Evolutionary conservation across 2,113 vertebrate species (phyloP).

Genomic region (Entosphenus tridentatus): DNA sequence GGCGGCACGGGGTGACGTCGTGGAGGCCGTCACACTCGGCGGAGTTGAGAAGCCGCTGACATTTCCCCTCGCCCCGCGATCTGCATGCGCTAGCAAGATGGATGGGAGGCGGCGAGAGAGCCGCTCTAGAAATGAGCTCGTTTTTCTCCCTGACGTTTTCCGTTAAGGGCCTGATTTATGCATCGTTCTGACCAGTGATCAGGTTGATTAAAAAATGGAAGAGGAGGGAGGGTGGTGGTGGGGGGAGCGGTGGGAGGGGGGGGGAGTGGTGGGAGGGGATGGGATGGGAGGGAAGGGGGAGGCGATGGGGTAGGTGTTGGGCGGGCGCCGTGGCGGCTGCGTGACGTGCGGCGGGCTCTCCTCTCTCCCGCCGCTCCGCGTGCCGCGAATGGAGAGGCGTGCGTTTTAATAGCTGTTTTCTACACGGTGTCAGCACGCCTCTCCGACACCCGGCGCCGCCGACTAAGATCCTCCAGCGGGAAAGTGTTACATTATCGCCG

Average conservation of each 20-base stretch:
- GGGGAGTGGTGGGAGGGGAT: not conserved
- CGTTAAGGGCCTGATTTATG: slow-evolving; percentile 7
- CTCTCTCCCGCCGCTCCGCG: too few relatives aligned
- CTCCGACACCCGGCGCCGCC: too few relatives aligned
- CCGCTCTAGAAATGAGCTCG: slow-evolving; percentile 5
- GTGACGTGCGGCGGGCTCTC: too few relatives aligned
- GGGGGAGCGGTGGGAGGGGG: not conserved
- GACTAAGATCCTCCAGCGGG: too few relatives aligned
- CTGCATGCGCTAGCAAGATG: slow-evolving; percentile 3
- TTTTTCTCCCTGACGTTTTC: slow-evolving; percentile 6
- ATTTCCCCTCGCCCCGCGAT: slow-evolving; percentile 6
- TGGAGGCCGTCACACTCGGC: slow-evolving; percentile 6
- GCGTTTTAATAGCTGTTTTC: too few relatives aligned
- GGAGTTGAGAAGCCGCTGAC: not conserved
- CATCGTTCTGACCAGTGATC: slow-evolving; percentile 6
- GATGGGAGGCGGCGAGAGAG: slow-evolving; percentile 5
- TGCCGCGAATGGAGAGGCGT: too few relatives aligned
- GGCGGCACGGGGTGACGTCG: not conserved
- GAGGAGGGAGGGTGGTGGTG: not conserved
- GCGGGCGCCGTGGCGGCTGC: too few relatives aligned
- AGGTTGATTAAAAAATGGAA: slow-evolving; percentile 6
- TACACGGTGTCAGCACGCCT: too few relatives aligned
- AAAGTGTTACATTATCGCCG: too few relatives aligned
- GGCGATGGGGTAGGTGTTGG: not conserved
- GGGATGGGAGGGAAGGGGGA: slow-evolving; percentile 4